A percentile compares a stretch with the other conserved stretches of the same genome.
These are phyloP conservation scores for Ahaetulla prasina DNA, from an alignment of 2,113 vertebrate genomes.

Conservation along the genomic window DNA sequence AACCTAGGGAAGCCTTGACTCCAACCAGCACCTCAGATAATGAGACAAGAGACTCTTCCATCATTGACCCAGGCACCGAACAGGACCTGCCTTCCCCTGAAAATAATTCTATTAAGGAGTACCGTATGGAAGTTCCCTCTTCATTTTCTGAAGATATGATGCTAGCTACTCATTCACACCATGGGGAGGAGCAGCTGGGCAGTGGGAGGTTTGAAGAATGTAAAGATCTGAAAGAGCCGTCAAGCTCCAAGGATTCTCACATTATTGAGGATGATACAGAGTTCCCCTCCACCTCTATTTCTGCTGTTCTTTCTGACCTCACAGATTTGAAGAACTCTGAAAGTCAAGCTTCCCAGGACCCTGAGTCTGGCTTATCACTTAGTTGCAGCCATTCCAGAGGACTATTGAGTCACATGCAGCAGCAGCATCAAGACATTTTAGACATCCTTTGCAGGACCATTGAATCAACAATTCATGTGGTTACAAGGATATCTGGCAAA, in stretches of 20 bases:
- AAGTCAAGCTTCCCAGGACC: slow-evolving; percentile 78
- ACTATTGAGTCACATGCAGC: slow-evolving; percentile 75
- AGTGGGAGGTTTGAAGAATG: slow-evolving; percentile 71
- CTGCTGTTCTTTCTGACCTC: slow-evolving; percentile 77
- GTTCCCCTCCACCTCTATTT: slow-evolving; percentile 78
- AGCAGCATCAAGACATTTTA: slow-evolving; percentile 81
- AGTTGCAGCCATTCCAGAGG: slow-evolving; percentile 81
- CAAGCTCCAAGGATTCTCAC: slow-evolving; percentile 69
- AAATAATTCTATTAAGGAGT: slow-evolving; percentile 79
- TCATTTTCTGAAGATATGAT: slow-evolving; percentile 78
- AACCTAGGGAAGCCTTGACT: slow-evolving; percentile 85
- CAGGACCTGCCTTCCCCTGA: slow-evolving; percentile 93
- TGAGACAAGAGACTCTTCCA: slow-evolving; percentile 93
- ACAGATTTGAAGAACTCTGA: slow-evolving; percentile 76
- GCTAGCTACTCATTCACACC: slow-evolving; percentile 68
- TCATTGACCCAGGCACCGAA: slow-evolving; percentile 97
- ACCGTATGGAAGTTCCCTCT: slow-evolving; percentile 84
- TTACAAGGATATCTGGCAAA: slow-evolving; percentile 88
- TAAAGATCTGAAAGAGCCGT: slow-evolving; percentile 74
- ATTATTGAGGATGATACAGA: slow-evolving; percentile 75
- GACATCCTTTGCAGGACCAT: slow-evolving; percentile 96
- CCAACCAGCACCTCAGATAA: slow-evolving; percentile 94
- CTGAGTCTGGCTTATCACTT: slow-evolving; percentile 71
- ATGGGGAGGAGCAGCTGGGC: slow-evolving; percentile 60
- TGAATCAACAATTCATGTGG: slow-evolving; percentile 90